Evolutionary conservation across 1,140 invertebrate genomes (phyloP), one percentile per base, ranked within the genome.

Genomic region (Drosophila simulans): DNA sequence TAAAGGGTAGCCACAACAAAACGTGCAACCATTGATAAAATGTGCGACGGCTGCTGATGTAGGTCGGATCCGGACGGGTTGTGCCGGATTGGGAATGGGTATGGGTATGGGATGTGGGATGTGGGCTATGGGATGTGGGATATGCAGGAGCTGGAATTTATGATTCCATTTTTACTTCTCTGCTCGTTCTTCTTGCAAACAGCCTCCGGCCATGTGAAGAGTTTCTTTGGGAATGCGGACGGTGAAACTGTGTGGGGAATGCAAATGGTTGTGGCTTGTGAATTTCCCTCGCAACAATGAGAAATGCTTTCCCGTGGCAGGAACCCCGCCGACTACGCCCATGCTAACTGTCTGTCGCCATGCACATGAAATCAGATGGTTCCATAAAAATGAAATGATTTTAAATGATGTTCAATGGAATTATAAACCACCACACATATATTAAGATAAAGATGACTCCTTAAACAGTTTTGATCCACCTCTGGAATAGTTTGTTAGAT

Each of bases 91-190:
- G 71, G 8, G 15, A 22, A 13, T 13, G 54, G 8, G 27, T 8
- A 31, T 8, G 17, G 37, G n/a, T 7, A 22, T 5, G 17, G 10
- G 60, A 4, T 12, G 12, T 11, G 10, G 11, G 17, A 5, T n/a
- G 13, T 31, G 46, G 48, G n/a, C 0, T 11, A 4, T 48, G 59
- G 52, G 53, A 42, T 27, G 5, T 27, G 25, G 25, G 25, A 5
- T 27, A 20, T 40, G 43, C 57, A 46, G 43, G 31, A 62, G 42
- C 52, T 55, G 54, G 43, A 73, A 84, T 80, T 77, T 84, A 84
- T 85, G 72, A 79, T 79, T 78, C 72, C 62, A 88, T 79, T 59
- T 77, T 69, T 58, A 82, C 78, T 66, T 82, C 62, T 60, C 68
- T 65, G 69, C 54, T 51, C 65, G 65, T 46, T 49, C 69, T 60